Conservation (phyloP, 2,888 invertebrate genomes). For the Ochropleura plecta region DNA sequence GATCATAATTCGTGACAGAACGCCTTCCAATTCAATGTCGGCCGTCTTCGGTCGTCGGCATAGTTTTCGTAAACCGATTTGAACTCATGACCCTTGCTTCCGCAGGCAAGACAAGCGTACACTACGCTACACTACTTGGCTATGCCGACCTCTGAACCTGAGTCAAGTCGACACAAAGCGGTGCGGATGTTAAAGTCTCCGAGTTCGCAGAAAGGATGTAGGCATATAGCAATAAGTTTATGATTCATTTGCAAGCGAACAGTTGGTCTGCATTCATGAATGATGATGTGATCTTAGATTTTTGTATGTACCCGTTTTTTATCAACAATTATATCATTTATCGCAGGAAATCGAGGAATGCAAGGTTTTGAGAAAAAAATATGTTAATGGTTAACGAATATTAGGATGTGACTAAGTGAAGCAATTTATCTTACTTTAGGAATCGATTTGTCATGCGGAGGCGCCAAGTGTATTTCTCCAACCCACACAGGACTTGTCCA, state of each 20-base stretch:
- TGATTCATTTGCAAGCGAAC: constrained; percentile 65
- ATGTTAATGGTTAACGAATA: background rate
- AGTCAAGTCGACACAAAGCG: constrained; percentile 56
- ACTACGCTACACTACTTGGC: constrained; percentile 59
- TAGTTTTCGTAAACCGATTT: constrained; percentile 73
- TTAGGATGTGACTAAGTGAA: background rate
- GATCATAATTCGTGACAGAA: constrained; percentile 61
- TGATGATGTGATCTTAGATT: constrained; percentile 60
- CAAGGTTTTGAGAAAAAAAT: background rate
- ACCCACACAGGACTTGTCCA: constrained; percentile 3
- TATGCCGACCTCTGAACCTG: constrained; percentile 68
- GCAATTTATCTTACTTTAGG: constrained; percentile 21
- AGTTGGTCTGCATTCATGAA: constrained; percentile 61
- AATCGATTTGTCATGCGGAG: background rate
- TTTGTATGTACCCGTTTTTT: constrained; percentile 37
- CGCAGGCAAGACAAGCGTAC: constrained; percentile 66
- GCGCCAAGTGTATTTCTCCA: background rate
- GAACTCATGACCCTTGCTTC: constrained; percentile 79
- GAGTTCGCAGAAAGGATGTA: constrained; percentile 71
- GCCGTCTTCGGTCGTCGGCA: constrained; percentile 70
- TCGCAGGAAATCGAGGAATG: constrained; percentile 37
- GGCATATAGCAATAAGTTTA: constrained; percentile 51
- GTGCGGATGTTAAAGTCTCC: constrained; percentile 56
- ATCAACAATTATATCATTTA: constrained; percentile 37
- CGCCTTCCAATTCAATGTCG: constrained; percentile 74